These are phyloP conservation scores for Pachyrhynchus sulphureomaculatus DNA, from an alignment of 1,140 invertebrate species.

Conservation along the genomic window DNA sequence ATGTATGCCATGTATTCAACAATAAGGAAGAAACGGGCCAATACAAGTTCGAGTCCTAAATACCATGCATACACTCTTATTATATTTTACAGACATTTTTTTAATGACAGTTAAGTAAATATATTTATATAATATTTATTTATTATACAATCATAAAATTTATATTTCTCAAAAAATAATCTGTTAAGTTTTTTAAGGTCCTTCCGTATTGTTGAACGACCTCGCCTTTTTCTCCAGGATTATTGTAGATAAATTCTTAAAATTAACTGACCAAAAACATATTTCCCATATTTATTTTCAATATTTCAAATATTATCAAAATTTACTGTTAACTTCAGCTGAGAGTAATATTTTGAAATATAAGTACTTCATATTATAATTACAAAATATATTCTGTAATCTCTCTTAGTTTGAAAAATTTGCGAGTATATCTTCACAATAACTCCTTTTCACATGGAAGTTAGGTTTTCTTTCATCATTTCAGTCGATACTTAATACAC, in stretches of 20 bases:
- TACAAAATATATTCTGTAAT: too few species aligned
- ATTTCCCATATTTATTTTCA: background rate
- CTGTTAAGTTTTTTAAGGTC: constrained; percentile 44
- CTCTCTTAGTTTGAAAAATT: too few species aligned
- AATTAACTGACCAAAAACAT: constrained; percentile 26
- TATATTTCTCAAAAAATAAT: constrained; percentile 51
- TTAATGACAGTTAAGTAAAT: constrained; percentile 46
- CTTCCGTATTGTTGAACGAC: constrained; percentile 48
- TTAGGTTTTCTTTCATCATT: too few species aligned
- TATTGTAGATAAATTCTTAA: constrained; percentile 46
- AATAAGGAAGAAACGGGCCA: constrained; percentile 46
- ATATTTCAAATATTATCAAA: too few species aligned
- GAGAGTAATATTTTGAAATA: too few species aligned
- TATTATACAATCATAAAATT: constrained; percentile 44
- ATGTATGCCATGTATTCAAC: constrained; percentile 44
- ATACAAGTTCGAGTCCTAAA: constrained; percentile 42
- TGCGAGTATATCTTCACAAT: too few species aligned
- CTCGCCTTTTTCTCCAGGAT: constrained; percentile 46
- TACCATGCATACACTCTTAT: constrained; percentile 48
- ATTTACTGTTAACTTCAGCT: too few species aligned
- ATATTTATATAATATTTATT: constrained; percentile 47
- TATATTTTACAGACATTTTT: constrained; percentile 45
- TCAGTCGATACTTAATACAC: too few species aligned
- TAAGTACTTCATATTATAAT: too few species aligned
- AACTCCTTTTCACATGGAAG: too few species aligned